A percentile compares a stretch with the other conserved stretches of the same genome.
Conservation (phyloP, 2,888 invertebrate genomes). For the Caenorhabditis parvicauda region DNA sequence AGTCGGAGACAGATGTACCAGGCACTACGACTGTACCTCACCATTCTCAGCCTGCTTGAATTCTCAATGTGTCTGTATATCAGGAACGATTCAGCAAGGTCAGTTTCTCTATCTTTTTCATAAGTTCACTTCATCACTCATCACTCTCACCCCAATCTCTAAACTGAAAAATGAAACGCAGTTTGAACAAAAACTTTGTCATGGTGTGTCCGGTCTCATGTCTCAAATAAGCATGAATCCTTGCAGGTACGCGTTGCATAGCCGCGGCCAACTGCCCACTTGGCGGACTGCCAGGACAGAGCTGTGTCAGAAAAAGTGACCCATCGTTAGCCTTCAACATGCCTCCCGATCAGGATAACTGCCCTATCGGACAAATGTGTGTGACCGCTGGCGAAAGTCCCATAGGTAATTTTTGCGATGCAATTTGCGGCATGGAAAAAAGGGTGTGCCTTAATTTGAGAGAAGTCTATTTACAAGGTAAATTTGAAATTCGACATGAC, state of each 20-base stretch:
- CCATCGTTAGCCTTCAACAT: constrained; percentile 42
- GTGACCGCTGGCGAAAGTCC: constrained; percentile 55
- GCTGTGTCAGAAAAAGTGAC: constrained; percentile 44
- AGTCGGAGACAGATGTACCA: constrained; percentile 59
- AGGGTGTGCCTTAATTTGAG: no score
- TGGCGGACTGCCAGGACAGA: constrained; percentile 53
- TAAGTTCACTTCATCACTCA: background rate
- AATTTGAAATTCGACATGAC: no score
- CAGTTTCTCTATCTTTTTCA: no score
- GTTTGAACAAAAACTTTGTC: background rate
- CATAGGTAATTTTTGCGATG: constrained; percentile 29
- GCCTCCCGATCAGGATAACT: constrained; percentile 50
- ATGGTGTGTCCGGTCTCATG: background rate
- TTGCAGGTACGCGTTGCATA: constrained; percentile 54
- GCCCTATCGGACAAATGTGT: constrained; percentile 51
- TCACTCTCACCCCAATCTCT: background rate
- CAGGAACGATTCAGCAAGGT: constrained; percentile 54
- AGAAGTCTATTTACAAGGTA: no score
- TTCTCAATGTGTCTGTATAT: constrained; percentile 59
- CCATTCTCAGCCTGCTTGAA: constrained; percentile 62
- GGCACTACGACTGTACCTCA: constrained; percentile 61
- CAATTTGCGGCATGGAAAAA: background rate
- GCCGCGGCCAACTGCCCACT: constrained; percentile 60
- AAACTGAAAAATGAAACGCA: background rate
- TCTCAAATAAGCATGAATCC: constrained; percentile 20